Base-by-base conservation (phyloP, 2,113 vertebrate species). In the Nyctibius bracteatus region DNA sequence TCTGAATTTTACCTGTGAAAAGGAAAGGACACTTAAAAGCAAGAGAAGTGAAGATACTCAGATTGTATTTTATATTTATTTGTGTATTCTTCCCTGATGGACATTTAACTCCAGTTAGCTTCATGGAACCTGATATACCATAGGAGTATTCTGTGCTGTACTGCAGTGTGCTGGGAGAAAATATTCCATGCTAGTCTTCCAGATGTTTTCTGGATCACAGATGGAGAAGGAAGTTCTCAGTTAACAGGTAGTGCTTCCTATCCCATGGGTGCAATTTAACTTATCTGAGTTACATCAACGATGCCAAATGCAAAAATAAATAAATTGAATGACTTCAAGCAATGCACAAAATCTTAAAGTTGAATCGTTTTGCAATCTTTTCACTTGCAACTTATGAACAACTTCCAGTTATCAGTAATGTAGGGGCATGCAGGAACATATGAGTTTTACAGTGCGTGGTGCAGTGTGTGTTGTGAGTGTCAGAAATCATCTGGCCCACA, bases 71-170 rank as follows among this genome's bases (percentile, higher is more conserved):
- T 57, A 7, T 47, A 14, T 61, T 55, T 65, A 21, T 54, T 73
- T 71, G 11, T 37, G 2, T 73, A 49, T 73, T 83, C 2, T 65
- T 23, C 14, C 39, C 23, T 7, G 3, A 35, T 62, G 14, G 19
- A 1, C 18, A 30, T 61, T 83, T 39, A 81, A 20, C 23, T 81
- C 16, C 18, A 19, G 17, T 54, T 39, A 81, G 18, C 24, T 65
- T 58, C 2, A 5, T 62, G 58, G 24, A 68, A 9, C 20, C 21
- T 27, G 33, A 78, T 12, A 49, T 89, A 30, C 31, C 0, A 0
- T 3, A 51, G 16, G 14, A 63, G 5, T 74, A 31, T 57, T 78
- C 17, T 20, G 46, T 0, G 0, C 28, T 85, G 22, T 66, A 43
- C 41, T 80, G 10, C 24, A 35, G 15, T 6, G 25, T 77, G 6